Base-by-base conservation (phyloP, 2,888 invertebrate species). In the Harpalus rubripes region DNA sequence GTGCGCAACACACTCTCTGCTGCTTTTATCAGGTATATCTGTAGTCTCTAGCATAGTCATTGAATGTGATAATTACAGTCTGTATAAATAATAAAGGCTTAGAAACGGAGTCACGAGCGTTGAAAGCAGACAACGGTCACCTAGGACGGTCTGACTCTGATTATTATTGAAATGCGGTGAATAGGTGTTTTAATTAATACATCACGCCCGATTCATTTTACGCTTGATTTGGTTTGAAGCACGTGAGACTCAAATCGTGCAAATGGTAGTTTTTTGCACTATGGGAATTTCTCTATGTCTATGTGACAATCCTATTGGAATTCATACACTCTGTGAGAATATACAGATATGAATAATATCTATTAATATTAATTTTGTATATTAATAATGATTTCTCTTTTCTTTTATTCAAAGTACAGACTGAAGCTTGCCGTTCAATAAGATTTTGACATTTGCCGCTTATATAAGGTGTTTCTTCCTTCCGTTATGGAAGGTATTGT, bases 151-250 rank as follows among this genome's bases (percentile, higher is more conserved):
- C 44, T 12, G 12, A 52, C 44, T 52, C 39, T 72, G 74, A 83
- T 83, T 83, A 82, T 83, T 83, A 83, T 74, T 83, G 83, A 72
- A 68, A 82, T 72, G 65, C 15, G 26, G 68, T 82, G 68, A 83
- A 74, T 74, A 58, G 58, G 59, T 83, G 59, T 74, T 74, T 83
- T 83, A 83, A 83, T 83, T 83, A 83, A 74, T 83, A 59, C 83
- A 83, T 83, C 72, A 82, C 65, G 68, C 22, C n/a, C 39, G 10
- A 74, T 83, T 83, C 74, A 83, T 83, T 83, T 83, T 83, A 74
- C 83, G 83, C 10, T 83, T 39, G 83, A 83, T 83, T 83, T 83
- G 83, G 16, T 83, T 74, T 83, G 18, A 52, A 83, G 83, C 83
- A 83, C 83, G 72, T 83, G 72, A 83, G 83, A 83, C n/a, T 10